phyloP scores from a whole-genome alignment of 2,888 invertebrate species.

The Cataglyphis cursor region DNA sequence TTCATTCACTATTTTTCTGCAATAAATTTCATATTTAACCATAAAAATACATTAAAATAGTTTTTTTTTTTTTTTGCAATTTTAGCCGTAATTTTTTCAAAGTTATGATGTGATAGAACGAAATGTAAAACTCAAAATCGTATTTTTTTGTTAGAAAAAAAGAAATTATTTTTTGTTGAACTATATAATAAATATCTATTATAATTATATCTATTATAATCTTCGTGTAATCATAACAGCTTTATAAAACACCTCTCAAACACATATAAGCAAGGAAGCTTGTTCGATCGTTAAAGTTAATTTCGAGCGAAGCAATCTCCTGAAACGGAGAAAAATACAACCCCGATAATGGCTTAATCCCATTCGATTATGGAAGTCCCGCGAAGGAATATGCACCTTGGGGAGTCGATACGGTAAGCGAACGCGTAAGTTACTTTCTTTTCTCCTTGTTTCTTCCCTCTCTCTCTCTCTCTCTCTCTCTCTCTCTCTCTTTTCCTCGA shows the following conservation, averaged over 20 bases:
- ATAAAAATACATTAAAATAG: not conserved
- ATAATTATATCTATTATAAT: not conserved
- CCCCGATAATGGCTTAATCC: constrained; percentile 63
- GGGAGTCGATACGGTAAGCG: constrained; percentile 20
- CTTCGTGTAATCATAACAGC: not conserved
- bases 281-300: constrained; percentile 23
- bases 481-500: constrained; percentile 24
- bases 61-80: not conserved
- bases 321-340: constrained; percentile 21
- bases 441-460: too few relatives aligned
- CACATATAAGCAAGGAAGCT: not conserved
- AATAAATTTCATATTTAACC: not conserved
- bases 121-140: not conserved
- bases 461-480: constrained; percentile 4
- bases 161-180: not conserved
- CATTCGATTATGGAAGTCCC: constrained; percentile 62
- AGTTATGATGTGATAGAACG: not conserved
- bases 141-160: not conserved
- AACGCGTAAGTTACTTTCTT: constrained; percentile 9
- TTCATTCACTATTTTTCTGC: not conserved
- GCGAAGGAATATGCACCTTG: constrained; percentile 32
- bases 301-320: constrained; percentile 20
- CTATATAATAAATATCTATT: not conserved
- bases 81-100: not conserved
- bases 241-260: not conserved